Conservation (phyloP, 2,797 vertebrate genomes). For the Pseudochirops corinnae region DNA sequence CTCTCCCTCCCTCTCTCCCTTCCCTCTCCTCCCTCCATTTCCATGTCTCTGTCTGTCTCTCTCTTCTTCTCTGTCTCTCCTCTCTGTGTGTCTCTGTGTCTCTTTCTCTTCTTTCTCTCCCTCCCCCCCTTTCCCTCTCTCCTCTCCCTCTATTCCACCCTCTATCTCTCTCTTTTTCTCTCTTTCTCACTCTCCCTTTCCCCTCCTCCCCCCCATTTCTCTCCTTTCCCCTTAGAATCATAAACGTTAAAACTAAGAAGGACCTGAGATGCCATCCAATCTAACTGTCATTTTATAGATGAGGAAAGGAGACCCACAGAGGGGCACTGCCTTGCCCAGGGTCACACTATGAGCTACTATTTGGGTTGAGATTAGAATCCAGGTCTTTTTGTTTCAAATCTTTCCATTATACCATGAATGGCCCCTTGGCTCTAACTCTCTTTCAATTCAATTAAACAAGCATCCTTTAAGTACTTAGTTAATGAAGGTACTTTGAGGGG, state of each 20-base stretch:
- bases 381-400: not conserved
- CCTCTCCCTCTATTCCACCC: fast-evolving
- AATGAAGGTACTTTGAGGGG: not conserved
- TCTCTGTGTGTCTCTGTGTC: too few relatives aligned
- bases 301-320: not conserved
- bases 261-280: not conserved
- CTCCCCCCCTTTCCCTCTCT: not conserved
- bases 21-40: too few relatives aligned
- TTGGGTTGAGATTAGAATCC: not conserved
- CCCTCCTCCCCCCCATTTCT: not conserved
- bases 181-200: too few relatives aligned
- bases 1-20: fast-evolving
- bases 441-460: not conserved
- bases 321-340: not conserved
- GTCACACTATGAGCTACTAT: not conserved
- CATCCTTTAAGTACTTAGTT: not conserved
- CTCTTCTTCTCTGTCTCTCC: fast-evolving
- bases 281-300: not conserved
- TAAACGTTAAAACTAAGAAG: not conserved
- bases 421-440: not conserved
- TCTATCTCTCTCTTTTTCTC: not conserved
- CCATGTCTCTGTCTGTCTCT: not conserved
- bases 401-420: not conserved
- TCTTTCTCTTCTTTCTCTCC: fast-evolving
- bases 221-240: not conserved